These are phyloP conservation scores for Caenorhabditis macrosperma DNA, from an alignment of 2,888 invertebrate species.

Conservation along the genomic window DNA sequence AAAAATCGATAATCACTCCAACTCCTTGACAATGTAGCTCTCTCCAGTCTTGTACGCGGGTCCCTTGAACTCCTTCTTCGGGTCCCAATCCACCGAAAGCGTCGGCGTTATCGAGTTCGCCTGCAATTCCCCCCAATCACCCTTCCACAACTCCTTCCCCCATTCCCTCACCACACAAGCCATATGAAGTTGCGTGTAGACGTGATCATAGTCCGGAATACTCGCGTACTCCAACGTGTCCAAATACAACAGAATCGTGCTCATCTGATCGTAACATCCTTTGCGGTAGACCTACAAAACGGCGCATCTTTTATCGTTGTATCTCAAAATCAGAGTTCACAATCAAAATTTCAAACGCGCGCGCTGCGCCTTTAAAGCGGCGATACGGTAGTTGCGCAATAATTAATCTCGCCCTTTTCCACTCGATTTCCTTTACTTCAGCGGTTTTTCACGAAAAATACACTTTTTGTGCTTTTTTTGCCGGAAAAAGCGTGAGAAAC, in stretches of 20 bases:
- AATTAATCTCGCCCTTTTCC: no score
- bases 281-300: slow-evolving; percentile 42
- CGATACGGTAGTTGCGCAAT: no score
- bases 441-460: no score
- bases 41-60: slow-evolving; percentile 52
- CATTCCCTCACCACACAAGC: slow-evolving; percentile 4
- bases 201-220: slow-evolving; percentile 65
- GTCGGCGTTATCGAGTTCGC: slow-evolving; percentile 13
- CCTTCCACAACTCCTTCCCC: no score
- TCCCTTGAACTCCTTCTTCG: slow-evolving; percentile 41
- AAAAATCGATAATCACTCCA: no score
- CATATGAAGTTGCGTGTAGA: slow-evolving; percentile 25
- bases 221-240: slow-evolving; percentile 52
- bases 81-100: slow-evolving; percentile 64
- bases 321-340: no score
- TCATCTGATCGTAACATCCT: slow-evolving; percentile 46
- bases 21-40: slow-evolving; percentile 47
- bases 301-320: no score
- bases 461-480: no score
- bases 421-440: no score
- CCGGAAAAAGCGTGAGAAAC: no score
- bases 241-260: slow-evolving; percentile 48
- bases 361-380: no score
- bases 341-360: no score
- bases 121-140: not conserved